Percentiles rank a stretch among this genome's conserved stretches.
phyloP scores from a whole-genome alignment of 37 sponge, comb jelly and placozoan species.

The Corticium candelabrum region DNA sequence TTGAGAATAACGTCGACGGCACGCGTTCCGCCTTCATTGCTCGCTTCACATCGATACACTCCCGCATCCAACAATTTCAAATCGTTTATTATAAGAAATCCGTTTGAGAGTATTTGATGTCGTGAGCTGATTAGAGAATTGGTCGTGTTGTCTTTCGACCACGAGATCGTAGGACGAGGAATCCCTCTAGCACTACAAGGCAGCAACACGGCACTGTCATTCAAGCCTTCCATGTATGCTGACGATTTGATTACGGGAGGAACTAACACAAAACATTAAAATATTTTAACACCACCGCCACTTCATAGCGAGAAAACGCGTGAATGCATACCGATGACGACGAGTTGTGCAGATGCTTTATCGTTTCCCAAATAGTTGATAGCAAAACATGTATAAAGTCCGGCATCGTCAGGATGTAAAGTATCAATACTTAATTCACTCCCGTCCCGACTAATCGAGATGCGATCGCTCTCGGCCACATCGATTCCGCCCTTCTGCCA shows the following conservation, averaged over 20 bases:
- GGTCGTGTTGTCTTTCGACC: background rate
- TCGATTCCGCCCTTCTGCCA: no score
- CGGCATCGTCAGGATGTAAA: background rate
- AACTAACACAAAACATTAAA: background rate
- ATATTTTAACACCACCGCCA: background rate
- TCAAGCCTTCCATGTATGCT: background rate
- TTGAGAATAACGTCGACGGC: background rate
- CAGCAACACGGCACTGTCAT: background rate
- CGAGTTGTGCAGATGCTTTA: background rate
- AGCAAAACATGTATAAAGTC: background rate
- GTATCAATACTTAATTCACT: background rate
- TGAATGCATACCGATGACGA: background rate
- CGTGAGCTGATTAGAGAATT: background rate
- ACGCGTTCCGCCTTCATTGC: background rate
- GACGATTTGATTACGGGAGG: background rate
- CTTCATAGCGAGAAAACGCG: background rate
- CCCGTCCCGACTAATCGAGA: no score
- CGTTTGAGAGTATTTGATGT: background rate
- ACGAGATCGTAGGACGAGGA: background rate
- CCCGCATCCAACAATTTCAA: background rate
- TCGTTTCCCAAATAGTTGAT: background rate
- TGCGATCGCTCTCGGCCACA: no score
- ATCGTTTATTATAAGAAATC: background rate
- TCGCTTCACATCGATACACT: background rate
- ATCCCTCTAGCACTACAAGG: background rate